Evolutionary conservation across 2,113 vertebrate genomes (phyloP), one percentile per base, ranked within the genome.

Genomic region (Rhegmatorhina hoffmannsi): DNA sequence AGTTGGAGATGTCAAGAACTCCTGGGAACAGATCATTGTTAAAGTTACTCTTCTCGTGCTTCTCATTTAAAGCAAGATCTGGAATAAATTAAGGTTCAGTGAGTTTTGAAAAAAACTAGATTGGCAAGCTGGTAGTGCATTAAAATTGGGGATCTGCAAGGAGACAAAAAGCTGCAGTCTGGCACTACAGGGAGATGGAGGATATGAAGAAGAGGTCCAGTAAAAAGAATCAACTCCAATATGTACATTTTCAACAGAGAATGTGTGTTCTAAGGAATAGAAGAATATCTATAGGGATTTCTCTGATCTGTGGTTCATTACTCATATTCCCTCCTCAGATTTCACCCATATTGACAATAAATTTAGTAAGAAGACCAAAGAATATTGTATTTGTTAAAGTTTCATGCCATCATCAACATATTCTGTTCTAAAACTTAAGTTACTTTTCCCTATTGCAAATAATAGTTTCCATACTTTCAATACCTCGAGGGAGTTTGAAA

Each of bases 231-330:
- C 52, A 79, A 79, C 66, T 90, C 69, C 69, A 94, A 46, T 92
- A 89, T 84, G 88, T 94, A 92, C 83, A 87, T 88, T 97, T 97
- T 82, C 88, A 94, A 79, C 44, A 89, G 83, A 89, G 73, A 87
- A 90, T 90, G 7, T 90, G 78, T 95, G 47, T 95, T 95, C 66
- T 92, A 97, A 96, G 94, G 88, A 94, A 94, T 92, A 87, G 93
- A 86, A 78, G 40, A 64, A 47, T 94, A 94, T 94, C 95, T 94
- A 34, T 60, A 43, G 95, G 94, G 95, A 96, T 89, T 97, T 96
- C 76, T 96, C 79, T 96, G 92, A 96, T 96, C 83, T 96, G 90
- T 79, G 92, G 66, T 92, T 97, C 95, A 92, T 97, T 97, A 95
- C 93, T 93, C 92, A 89, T 93, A 90, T 72, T 97, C 90, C 90